A percentile compares a stretch with the other conserved stretches of the same genome.
These are phyloP conservation scores for Xylophagus ater DNA, from an alignment of 2,888 invertebrate species.

Conservation along the genomic window DNA sequence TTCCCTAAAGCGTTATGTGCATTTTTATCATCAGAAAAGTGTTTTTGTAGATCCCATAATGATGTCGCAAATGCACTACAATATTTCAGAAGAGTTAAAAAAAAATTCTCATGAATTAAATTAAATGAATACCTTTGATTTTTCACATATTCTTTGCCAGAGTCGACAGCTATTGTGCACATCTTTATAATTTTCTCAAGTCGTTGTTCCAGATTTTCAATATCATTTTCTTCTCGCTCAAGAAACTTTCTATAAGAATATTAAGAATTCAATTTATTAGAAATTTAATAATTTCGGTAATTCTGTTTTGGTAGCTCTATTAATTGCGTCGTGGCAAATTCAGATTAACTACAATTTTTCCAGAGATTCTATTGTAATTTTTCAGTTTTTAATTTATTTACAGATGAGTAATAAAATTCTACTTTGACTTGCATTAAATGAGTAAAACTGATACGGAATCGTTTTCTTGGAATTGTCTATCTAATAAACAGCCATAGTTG, in stretches of 20 bases:
- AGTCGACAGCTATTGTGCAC: slow-evolving; percentile 81
- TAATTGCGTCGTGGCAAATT: too few species aligned
- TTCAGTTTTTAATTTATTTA: background rate
- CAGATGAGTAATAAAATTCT: background rate
- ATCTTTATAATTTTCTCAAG: slow-evolving; percentile 86
- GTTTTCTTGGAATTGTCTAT: too few species aligned
- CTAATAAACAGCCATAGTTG: too few species aligned
- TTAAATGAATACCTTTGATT: slow-evolving; percentile 70
- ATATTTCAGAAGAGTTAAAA: slow-evolving; percentile 20
- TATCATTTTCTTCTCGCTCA: slow-evolving; percentile 75
- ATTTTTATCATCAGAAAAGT: slow-evolving; percentile 74
- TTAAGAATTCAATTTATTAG: background rate
- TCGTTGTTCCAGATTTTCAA: slow-evolving; percentile 78
- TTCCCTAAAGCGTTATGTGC: slow-evolving; percentile 70
- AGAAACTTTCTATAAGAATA: slow-evolving; percentile 57
- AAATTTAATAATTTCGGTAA: background rate
- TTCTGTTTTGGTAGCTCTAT: too few species aligned
- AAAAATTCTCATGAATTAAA: slow-evolving; percentile 7
- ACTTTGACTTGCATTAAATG: background rate
- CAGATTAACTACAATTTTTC: background rate
- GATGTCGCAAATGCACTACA: slow-evolving; percentile 71
- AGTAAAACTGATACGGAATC: background rate
- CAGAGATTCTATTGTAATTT: background rate
- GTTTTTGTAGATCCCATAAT: slow-evolving; percentile 78
- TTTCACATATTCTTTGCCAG: slow-evolving; percentile 82